Evolutionary conservation across 2,888 invertebrate species (phyloP).

Genomic region (Lepetodrilus schrolli): DNA sequence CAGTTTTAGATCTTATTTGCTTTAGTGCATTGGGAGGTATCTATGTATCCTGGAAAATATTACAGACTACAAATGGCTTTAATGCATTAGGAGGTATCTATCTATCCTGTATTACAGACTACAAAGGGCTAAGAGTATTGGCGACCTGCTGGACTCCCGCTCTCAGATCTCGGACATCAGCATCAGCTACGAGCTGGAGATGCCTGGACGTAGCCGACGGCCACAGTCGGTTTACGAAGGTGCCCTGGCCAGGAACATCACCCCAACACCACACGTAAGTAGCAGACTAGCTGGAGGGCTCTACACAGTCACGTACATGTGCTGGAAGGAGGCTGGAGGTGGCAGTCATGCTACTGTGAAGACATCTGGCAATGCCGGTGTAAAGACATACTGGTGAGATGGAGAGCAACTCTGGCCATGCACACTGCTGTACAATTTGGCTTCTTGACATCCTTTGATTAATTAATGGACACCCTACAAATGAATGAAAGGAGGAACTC

Average conservation of each 20-base stretch:
- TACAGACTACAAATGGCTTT: too few relatives aligned
- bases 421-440: too few relatives aligned
- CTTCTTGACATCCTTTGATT: too few relatives aligned
- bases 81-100: too few relatives aligned
- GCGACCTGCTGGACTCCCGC: constrained; percentile 57
- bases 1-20: too few relatives aligned
- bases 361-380: neutral
- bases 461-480: too few relatives aligned
- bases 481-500: too few relatives aligned
- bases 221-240: constrained; percentile 59
- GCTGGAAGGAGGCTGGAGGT: neutral
- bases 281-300: neutral
- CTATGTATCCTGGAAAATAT: too few relatives aligned
- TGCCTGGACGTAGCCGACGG: constrained; percentile 48
- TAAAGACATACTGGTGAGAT: neutral
- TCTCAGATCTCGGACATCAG: constrained; percentile 47
- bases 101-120: too few relatives aligned
- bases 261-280: constrained; percentile 10
- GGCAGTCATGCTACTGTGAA: neutral
- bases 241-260: constrained; percentile 20
- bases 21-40: too few relatives aligned
- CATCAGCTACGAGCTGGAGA: constrained; percentile 40
- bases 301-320: neutral
- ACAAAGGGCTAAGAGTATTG: constrained; percentile 57
- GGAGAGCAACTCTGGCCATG: too few relatives aligned